Percentiles rank a stretch among this genome's conserved stretches.
Conservation (phyloP, 2,797 vertebrate genomes). For the Champsocephalus esox region DNA sequence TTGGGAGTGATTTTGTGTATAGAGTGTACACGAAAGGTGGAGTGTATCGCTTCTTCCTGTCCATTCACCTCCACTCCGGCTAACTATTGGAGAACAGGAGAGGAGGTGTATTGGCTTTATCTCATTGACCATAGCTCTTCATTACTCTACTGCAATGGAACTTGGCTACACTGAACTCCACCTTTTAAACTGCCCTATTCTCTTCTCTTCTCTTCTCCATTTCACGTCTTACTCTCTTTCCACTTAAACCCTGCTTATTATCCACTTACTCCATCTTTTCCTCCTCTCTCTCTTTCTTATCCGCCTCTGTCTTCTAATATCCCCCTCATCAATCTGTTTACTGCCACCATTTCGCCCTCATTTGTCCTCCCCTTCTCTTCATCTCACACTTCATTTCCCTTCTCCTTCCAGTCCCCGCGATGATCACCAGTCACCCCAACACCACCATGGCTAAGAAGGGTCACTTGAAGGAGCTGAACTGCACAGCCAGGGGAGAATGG, state of each 20-base stretch:
- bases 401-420: constrained; percentile 89
- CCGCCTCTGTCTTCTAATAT: constrained; percentile 27
- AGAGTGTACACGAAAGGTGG: constrained; percentile 60
- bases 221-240: constrained; percentile 38
- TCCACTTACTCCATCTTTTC: constrained; percentile 39
- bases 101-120: constrained; percentile 81
- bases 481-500: constrained; percentile 95
- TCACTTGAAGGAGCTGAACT: constrained; percentile 96
- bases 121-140: constrained; percentile 82
- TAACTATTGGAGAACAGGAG: constrained; percentile 82
- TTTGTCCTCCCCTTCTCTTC: constrained; percentile 39
- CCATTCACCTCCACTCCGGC: constrained; percentile 72
- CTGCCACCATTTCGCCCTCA: constrained; percentile 28
- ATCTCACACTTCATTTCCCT: constrained; percentile 49
- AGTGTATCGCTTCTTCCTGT: constrained; percentile 75
- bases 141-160: constrained; percentile 76
- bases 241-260: constrained; percentile 55
- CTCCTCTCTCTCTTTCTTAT: background rate
- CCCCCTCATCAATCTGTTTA: constrained; percentile 54
- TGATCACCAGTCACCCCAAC: constrained; percentile 99
- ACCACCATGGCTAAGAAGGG: constrained; percentile 99
- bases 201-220: constrained; percentile 28
- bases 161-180: constrained; percentile 61
- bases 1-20: constrained; percentile 63
- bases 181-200: constrained; percentile 57